Evolutionary conservation across 2,888 invertebrate genomes (phyloP), one percentile per base, ranked within the genome.

Genomic region (Zele albiditarsus): DNA sequence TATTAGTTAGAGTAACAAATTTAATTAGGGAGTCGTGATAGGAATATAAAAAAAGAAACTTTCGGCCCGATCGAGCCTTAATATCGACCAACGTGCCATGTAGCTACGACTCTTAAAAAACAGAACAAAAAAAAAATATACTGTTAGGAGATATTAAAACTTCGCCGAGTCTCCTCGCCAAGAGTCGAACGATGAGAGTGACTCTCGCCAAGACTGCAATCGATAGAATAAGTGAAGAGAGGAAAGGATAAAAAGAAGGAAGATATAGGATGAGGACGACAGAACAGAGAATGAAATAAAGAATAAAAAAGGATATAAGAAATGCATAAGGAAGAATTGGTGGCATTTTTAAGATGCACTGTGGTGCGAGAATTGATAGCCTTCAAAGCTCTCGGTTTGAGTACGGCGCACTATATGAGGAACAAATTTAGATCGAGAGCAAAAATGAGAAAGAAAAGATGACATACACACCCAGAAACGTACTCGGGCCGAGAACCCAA

Each of bases 1-100:
- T 81, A 80, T 83, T 86, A 84, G 84, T 84, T 86, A 84, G 84
- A 84, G 82, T 85, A 86, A 85, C 83, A 83, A 85, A 84, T 85
- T 84, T 80, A 79, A 79, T 79, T 83, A 83, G 80, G 75, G 80
- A 80, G 80, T 83, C 81, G 79, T 80, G 81, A 74, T 82, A 81
- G 31, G 77, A 81, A 23, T 23, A 20, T 53, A 53, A 53, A 53
- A 53, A 46, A 46, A 73, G n/a, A 69, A 77, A 83, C 76, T 82
- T 81, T 81, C 73, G 81, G 81, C 81, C 82, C 81, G 83, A 83
- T 83, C 82, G 82, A 85, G 85, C 83, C 83, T 84, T 80, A 80
- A 82, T 83, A 83, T 85, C 83, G 82, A 85, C 83, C 83, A 81
- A 82, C 79, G 82, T 83, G 82, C 81, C 83, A 82, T 80, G 78